Conservation (phyloP, 2,888 invertebrate genomes). For the Lutraria lutraria region DNA sequence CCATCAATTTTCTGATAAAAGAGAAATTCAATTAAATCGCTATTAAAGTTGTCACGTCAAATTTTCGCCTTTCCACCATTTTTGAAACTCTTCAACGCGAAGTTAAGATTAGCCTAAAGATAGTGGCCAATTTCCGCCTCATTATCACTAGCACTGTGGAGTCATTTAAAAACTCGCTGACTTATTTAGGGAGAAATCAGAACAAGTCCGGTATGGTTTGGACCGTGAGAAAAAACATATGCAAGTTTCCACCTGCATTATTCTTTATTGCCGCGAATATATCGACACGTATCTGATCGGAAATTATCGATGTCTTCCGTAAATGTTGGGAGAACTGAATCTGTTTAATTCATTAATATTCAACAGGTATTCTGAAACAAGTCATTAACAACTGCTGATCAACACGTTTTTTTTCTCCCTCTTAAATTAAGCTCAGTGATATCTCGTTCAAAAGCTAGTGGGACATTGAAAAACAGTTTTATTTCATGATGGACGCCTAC, state of each 20-base stretch:
- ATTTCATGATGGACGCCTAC: too few species aligned
- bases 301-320: background rate
- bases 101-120: constrained; percentile 61
- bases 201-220: constrained; percentile 25
- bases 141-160: constrained; percentile 53
- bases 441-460: too few species aligned
- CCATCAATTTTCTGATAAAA: constrained; percentile 68
- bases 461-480: too few species aligned
- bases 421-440: too few species aligned
- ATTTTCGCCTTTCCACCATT: constrained; percentile 57
- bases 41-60: constrained; percentile 63
- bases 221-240: constrained; percentile 62
- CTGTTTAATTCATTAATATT: background rate
- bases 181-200: constrained; percentile 25
- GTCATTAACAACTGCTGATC: background rate
- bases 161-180: constrained; percentile 17
- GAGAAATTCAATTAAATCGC: constrained; percentile 66
- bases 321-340: constrained; percentile 7
- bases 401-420: background rate
- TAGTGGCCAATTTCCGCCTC: constrained; percentile 66
- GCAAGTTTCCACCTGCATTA: constrained; percentile 11
- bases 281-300: background rate
- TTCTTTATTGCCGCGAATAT: background rate
- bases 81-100: constrained; percentile 42
- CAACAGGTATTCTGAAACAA: background rate